A percentile compares a stretch with the other conserved stretches of the same genome.
Evolutionary conservation across 2,113 vertebrate species (phyloP).

Genomic region (Diadophis punctatus): DNA sequence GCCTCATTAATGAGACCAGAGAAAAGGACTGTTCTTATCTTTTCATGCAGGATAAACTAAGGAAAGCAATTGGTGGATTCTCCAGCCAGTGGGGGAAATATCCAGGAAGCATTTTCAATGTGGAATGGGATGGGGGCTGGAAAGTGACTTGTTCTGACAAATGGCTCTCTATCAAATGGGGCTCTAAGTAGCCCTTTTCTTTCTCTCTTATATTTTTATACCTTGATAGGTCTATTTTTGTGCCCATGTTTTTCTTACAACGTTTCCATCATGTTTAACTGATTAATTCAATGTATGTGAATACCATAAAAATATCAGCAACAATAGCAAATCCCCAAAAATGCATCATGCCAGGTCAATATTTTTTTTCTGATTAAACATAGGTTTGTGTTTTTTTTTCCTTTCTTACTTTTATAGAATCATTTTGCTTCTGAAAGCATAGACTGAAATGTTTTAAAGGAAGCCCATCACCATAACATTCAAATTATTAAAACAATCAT

Average conservation of each 20-base stretch:
- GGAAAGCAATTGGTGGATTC: neutral
- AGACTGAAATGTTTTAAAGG: constrained; percentile 3
- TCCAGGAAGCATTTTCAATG: neutral
- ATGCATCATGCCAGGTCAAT: neutral
- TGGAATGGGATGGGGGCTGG: neutral
- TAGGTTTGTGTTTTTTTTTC: neutral
- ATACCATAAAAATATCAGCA: neutral
- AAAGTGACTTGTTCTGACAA: neutral
- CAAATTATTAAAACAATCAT: constrained; percentile 5
- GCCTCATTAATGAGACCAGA: neutral
- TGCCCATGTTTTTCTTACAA: neutral
- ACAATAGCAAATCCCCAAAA: neutral
- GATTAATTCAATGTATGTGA: neutral
- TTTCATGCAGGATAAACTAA: neutral
- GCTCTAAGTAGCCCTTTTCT: neutral
- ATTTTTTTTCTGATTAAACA: neutral
- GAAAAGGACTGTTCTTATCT: neutral
- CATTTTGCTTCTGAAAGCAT: neutral
- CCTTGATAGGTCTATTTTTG: neutral
- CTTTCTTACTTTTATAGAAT: neutral
- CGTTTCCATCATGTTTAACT: neutral
- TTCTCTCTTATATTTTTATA: neutral
- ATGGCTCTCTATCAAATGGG: neutral
- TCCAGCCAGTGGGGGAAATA: neutral
- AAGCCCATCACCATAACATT: neutral